Evolutionary conservation across 2,113 vertebrate genomes (phyloP), one percentile per base, ranked within the genome.

Genomic region (Ophthalmolycus amberensis): DNA sequence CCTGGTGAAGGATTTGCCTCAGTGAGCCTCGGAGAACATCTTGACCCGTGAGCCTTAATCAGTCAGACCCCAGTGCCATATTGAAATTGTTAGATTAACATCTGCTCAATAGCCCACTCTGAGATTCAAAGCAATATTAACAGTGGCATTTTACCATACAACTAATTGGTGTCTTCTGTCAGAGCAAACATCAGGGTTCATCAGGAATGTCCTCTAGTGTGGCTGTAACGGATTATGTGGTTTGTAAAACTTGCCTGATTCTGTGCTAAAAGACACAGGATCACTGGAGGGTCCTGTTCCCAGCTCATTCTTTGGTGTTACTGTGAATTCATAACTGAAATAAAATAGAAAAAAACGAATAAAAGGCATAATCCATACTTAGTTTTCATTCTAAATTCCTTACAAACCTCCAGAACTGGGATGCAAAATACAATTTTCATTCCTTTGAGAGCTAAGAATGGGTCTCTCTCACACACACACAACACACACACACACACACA

Each of bases 251-350:
- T 94, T 96, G 97, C 98, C 98, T 93, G 98, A 99, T 93, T 99
- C 98, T 16, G 98, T 99, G 84, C 70, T 97, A 78, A 99, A 99
- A 32, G 95, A 20, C 90, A 98, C 97, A 3, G 96, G 91, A 0
- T 96, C 96, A 80, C 96, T 99, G 59, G 94, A 86, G 14, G 98
- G 97, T 48, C 98, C 97, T 74, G 95, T 93, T 73, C 98, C 98
- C 25, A 97, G 94, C 63, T 96, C 96, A 67, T 99, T 99, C 93
- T 91, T 97, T 16, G 98, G 95, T 80, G 96, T 97, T 80, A 99
- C 98, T 0, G 93, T 95, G 92, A 99, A 99, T 91, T 97, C 96
- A 60, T 99, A 99, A 89, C 98, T 99, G 91, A 29, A 81, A 91
- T 58, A 69, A 66, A 85, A 82, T 6, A 63, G 42, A 68, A n/a